phyloP scores from a whole-genome alignment of 1,140 invertebrate genomes.

The Monochamus saltuarius region DNA sequence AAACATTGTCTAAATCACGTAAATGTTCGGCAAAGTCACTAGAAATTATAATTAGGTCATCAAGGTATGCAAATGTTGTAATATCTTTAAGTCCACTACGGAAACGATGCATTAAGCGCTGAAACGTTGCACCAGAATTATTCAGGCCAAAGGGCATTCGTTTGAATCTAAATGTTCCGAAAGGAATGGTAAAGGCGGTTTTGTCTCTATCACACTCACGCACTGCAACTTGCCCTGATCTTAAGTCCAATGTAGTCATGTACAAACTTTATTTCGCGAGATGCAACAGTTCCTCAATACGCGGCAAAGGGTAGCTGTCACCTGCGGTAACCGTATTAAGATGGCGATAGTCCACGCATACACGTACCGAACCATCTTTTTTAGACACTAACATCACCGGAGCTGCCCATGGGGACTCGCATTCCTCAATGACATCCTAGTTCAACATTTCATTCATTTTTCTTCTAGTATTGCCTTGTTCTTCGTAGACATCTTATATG shows the following conservation, averaged over 20 bases:
- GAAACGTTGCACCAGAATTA: constrained; percentile 2
- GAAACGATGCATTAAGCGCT: background rate
- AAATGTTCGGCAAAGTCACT: too few species aligned
- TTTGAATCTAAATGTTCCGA: background rate
- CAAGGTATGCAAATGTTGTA: background rate
- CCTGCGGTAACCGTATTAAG: constrained; percentile 47
- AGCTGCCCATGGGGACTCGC: constrained; percentile 44
- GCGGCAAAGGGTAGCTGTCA: constrained; percentile 28
- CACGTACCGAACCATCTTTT: constrained; percentile 48
- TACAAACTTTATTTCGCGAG: constrained; percentile 43
- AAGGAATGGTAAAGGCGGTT: constrained; percentile 2
- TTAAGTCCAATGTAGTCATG: constrained; percentile 22
- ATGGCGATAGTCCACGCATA: constrained; percentile 54
- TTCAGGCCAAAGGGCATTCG: constrained; percentile 4
- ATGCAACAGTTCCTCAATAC: constrained; percentile 46
- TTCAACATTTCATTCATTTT: constrained; percentile 1
- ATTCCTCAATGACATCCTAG: constrained; percentile 17
- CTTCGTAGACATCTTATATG: background rate
- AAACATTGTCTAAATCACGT: too few species aligned
- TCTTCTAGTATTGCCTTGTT: background rate
- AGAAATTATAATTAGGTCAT: background rate
- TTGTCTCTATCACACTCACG: constrained; percentile 5
- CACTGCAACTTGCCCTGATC: background rate
- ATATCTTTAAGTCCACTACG: background rate
- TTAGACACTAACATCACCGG: constrained; percentile 51